These are phyloP conservation scores for Scytalopus superciliaris DNA, from an alignment of 2,113 vertebrate genomes.

Conservation along the genomic window DNA sequence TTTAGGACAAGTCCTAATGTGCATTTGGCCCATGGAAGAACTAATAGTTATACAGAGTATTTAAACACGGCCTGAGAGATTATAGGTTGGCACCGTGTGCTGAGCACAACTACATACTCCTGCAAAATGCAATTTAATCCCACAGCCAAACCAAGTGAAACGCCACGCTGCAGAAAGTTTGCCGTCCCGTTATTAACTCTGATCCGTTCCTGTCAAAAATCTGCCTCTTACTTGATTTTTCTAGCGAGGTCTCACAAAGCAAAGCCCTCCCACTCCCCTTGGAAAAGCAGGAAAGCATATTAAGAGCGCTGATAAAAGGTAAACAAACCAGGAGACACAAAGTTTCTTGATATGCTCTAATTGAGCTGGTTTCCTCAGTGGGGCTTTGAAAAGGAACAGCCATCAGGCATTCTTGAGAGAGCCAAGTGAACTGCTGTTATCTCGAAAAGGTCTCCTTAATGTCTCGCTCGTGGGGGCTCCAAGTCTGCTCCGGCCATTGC, in stretches of 20 bases:
- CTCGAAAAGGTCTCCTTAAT: slow-evolving; percentile 60
- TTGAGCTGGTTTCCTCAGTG: slow-evolving; percentile 62
- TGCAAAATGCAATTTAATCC: neutral
- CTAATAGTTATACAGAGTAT: neutral
- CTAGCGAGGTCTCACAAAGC: neutral
- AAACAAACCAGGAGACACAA: slow-evolving; percentile 63
- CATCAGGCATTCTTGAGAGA: slow-evolving; percentile 51
- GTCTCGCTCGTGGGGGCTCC: slow-evolving; percentile 74
- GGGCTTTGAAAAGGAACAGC: slow-evolving; percentile 65
- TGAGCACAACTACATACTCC: neutral
- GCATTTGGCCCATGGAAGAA: neutral
- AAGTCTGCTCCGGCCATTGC: slow-evolving; percentile 52
- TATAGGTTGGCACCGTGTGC: neutral
- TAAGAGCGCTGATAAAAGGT: slow-evolving; percentile 56
- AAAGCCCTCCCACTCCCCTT: slow-evolving; percentile 2
- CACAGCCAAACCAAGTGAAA: neutral
- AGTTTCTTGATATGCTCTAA: slow-evolving; percentile 68
- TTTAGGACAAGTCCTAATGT: slow-evolving; percentile 30
- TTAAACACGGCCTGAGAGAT: neutral
- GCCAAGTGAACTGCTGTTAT: slow-evolving; percentile 69
- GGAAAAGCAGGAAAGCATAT: slow-evolving; percentile 56
- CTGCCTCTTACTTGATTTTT: neutral
- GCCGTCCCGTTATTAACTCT: neutral
- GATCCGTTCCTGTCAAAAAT: neutral
- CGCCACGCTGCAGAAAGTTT: neutral